These are phyloP conservation scores for Amphiura filiformis DNA, from an alignment of 35 echinoderm and acorn worm species.

Conservation along the genomic window DNA sequence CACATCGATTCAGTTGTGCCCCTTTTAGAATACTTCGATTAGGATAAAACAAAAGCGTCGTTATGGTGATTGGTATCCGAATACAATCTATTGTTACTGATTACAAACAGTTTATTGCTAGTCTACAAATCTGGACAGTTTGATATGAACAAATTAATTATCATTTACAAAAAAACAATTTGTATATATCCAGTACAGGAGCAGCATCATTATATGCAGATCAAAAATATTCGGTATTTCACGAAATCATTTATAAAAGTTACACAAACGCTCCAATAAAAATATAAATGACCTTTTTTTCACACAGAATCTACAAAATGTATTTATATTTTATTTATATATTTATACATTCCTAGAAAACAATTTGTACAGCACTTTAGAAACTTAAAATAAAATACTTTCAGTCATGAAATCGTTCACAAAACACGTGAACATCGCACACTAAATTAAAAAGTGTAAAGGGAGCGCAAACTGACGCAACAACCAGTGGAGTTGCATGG, in stretches of 20 bases:
- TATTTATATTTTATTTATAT: too few species aligned
- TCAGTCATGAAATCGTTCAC: too few species aligned
- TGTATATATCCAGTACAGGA: not conserved
- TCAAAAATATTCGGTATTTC: not conserved
- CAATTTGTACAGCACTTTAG: too few species aligned
- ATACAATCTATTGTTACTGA: not conserved
- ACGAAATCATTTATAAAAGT: not conserved
- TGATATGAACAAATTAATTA: not conserved
- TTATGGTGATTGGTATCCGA: not conserved
- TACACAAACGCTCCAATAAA: not conserved
- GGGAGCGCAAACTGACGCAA: too few species aligned
- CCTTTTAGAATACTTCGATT: not conserved
- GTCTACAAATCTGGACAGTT: not conserved
- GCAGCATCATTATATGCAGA: not conserved
- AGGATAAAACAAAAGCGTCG: not conserved
- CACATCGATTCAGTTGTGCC: not conserved
- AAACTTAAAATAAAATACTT: too few species aligned
- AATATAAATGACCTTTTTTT: not conserved
- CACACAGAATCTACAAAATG: not conserved
- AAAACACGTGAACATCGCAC: too few species aligned
- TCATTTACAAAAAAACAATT: not conserved
- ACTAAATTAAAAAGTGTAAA: too few species aligned
- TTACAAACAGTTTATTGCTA: not conserved
- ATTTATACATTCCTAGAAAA: too few species aligned
- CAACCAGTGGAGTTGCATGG: too few species aligned